Base-by-base conservation (phyloP, 1,140 invertebrate species). In the Drosophila fuyamai region DNA sequence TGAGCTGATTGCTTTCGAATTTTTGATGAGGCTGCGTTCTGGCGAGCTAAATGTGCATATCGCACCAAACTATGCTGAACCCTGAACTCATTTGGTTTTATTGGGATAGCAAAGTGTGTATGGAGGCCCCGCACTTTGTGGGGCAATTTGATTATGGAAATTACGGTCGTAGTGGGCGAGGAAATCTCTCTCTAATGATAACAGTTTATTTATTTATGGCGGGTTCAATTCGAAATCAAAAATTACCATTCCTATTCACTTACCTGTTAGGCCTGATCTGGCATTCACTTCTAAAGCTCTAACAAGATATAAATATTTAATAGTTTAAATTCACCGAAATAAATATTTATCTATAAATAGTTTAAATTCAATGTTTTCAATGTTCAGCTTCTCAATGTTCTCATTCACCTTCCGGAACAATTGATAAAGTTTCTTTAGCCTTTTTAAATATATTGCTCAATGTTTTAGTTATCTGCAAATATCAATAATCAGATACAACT, bases 1-100 rank as follows among this genome's bases (percentile, higher is more conserved):
- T 80, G 66, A 86, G 65, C 79, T 85, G 82, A 85, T 85, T 85
- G 83, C 82, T 86, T 86, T 85, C 70, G 82, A 74, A 85, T 85
- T 82, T 76, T 75, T 82, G 75, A 85, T 85, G 82, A 85, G 61
- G 68, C 65, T 86, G 70, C 65, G 63, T 76, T 72, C 55, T 32
- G 55, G 47, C 36, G 12, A 41, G 50, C 50, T 23, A 67, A 48
- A 54, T 44, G 43, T 65, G 54, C 48, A 67, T 57, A 76, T 71
- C 66, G 18, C 60, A 47, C 57, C 23, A 50, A 67, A 57, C 51
- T 76, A 77, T 59, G 46, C 40, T n/a, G n/a, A 46, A 6, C 38
- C 65, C 59, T 29, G 10, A 47, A 27, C 29, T 40, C 67, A 71
- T 71, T 57, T 43, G 40, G 18, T 58, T 35, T 58, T 48, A 71